Conservation (phyloP, 2,888 invertebrate species). For the Protophormia terraenovae region DNA sequence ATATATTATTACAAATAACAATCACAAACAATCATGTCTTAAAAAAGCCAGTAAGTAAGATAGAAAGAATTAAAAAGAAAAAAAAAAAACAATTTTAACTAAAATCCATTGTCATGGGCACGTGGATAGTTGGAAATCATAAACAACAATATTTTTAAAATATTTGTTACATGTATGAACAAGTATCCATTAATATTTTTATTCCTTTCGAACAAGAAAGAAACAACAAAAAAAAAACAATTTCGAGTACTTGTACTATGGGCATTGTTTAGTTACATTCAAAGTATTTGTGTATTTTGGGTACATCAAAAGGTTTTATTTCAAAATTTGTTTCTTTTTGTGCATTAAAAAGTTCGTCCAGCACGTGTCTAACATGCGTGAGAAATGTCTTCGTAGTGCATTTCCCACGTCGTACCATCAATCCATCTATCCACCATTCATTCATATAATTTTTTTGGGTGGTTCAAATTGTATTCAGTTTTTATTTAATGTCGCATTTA, state of each 20-base stretch:
- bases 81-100: slow-evolving; percentile 59
- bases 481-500: slow-evolving; percentile 63
- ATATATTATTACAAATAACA: slow-evolving; percentile 57
- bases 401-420: slow-evolving; percentile 73
- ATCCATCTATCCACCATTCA: slow-evolving; percentile 1
- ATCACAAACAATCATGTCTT: slow-evolving; percentile 51
- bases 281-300: slow-evolving; percentile 46
- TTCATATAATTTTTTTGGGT: slow-evolving; percentile 45
- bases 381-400: slow-evolving; percentile 79
- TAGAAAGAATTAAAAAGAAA: slow-evolving; percentile 54
- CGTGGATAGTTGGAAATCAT: slow-evolving; percentile 65
- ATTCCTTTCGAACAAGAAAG: slow-evolving; percentile 32
- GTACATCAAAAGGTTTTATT: slow-evolving; percentile 67
- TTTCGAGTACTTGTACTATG: slow-evolving; percentile 57
- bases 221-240: slow-evolving; percentile 39
- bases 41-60: slow-evolving; percentile 25
- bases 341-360: slow-evolving; percentile 66
- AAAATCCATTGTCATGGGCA: slow-evolving; percentile 66
- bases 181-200: slow-evolving; percentile 52
- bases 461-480: slow-evolving; percentile 48
- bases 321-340: slow-evolving; percentile 52
- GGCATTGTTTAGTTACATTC: slow-evolving; percentile 14
- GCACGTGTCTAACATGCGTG: slow-evolving; percentile 81
- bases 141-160: slow-evolving; percentile 51
- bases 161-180: slow-evolving; percentile 48